phyloP scores from a whole-genome alignment of 2,113 vertebrate genomes.

The Castor canadensis region DNA sequence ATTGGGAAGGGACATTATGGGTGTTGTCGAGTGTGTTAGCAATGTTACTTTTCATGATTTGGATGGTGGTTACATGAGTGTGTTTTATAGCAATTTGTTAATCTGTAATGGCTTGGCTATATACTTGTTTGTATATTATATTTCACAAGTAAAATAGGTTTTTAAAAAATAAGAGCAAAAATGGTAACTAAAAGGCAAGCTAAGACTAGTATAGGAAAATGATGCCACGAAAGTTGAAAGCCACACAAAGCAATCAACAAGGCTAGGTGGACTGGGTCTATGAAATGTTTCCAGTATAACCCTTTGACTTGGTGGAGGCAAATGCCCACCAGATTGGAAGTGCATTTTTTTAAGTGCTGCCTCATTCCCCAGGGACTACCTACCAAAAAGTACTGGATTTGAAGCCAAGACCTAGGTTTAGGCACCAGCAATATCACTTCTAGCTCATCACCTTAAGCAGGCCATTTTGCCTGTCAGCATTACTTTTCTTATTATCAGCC shows the following conservation, averaged over 20 bases:
- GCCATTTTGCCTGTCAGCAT: background rate
- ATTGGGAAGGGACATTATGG: background rate
- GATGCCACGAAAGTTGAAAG: background rate
- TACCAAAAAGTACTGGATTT: background rate
- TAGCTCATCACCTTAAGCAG: background rate
- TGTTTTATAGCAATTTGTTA: background rate
- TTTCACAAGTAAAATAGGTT: slow-evolving; percentile 38
- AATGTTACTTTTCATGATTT: slow-evolving; percentile 21
- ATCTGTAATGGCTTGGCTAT: background rate
- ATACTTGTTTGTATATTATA: background rate
- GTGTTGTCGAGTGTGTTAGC: background rate
- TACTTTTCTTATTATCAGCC: slow-evolving; percentile 24
- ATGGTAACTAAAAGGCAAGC: background rate
- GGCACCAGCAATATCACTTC: background rate
- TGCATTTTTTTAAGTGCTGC: background rate
- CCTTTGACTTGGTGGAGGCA: background rate
- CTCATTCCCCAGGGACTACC: background rate
- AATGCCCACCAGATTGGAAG: background rate
- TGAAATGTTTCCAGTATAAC: background rate
- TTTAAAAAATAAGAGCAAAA: slow-evolving; percentile 11
- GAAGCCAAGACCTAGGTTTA: background rate
- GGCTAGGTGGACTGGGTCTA: background rate
- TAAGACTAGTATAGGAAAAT: background rate
- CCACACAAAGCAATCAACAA: background rate
- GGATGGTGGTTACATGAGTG: background rate